Conservation (phyloP, 2,797 vertebrate species). For the Chiroxiphia lanceolata region DNA sequence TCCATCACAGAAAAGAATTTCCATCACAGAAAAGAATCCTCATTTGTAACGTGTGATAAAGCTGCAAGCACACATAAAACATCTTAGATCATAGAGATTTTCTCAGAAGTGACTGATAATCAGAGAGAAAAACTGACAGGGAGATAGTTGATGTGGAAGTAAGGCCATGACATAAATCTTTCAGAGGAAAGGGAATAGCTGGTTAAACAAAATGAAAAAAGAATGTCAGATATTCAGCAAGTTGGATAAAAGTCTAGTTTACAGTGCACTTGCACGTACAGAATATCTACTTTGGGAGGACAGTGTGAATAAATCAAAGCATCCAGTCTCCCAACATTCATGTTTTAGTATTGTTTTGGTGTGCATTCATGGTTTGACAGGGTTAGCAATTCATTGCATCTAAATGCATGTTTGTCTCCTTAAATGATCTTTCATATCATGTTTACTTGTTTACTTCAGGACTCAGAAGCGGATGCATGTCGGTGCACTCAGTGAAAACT, state of each 20-base stretch:
- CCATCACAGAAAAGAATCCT: background rate
- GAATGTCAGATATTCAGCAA: background rate
- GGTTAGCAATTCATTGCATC: conserved; percentile 2
- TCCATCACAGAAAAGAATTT: background rate
- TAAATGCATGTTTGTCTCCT: background rate
- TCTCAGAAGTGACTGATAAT: background rate
- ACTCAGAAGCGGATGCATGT: background rate
- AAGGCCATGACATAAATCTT: background rate
- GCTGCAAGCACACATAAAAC: background rate
- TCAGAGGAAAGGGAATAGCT: background rate
- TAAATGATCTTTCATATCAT: background rate
- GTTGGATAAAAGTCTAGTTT: background rate
- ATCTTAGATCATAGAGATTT: background rate
- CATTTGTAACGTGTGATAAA: background rate
- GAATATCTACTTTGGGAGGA: background rate
- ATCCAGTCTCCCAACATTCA: background rate
- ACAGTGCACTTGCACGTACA: background rate
- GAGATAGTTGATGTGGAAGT: background rate
- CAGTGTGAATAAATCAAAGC: background rate
- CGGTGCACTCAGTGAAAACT: background rate
- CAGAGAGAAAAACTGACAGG: background rate
- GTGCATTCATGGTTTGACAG: background rate
- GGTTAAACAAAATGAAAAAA: background rate
- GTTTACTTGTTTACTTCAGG: conserved; percentile 37
- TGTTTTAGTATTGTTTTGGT: background rate